Evolutionary conservation across 2,113 vertebrate genomes (phyloP).

Genomic region (Morone saxatilis): DNA sequence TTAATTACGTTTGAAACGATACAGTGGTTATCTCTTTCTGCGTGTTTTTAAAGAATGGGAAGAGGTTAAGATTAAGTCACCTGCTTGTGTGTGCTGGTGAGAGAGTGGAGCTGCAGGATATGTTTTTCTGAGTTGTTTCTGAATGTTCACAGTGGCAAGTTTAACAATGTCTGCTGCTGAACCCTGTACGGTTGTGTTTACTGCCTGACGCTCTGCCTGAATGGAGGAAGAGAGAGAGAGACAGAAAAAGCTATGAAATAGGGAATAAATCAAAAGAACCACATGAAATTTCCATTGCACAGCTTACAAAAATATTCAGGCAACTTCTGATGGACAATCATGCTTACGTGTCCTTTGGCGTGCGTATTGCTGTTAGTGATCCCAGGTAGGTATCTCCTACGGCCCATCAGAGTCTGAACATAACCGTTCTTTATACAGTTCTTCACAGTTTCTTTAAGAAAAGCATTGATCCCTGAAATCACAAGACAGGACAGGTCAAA

Average conservation of each 20-base stretch:
- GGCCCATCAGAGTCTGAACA: constrained; percentile 94
- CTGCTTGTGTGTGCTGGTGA: constrained; percentile 84
- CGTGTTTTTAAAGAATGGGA: not conserved
- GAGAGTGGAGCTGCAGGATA: constrained; percentile 85
- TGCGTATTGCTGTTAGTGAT: constrained; percentile 91
- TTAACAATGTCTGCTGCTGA: constrained; percentile 98
- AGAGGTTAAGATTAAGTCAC: constrained; percentile 19
- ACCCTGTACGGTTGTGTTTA: constrained; percentile 97
- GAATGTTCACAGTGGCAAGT: constrained; percentile 94
- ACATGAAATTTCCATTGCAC: not conserved
- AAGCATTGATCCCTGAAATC: constrained; percentile 90
- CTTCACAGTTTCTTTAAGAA: constrained; percentile 91
- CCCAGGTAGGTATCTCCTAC: constrained; percentile 92
- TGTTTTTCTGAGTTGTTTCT: constrained; percentile 85
- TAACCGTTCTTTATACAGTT: constrained; percentile 91
- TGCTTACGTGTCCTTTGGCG: constrained; percentile 91
- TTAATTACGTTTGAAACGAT: not conserved
- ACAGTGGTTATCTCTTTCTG: no score
- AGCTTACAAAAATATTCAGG: not conserved
- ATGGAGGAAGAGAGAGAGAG: not conserved
- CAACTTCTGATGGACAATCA: not conserved
- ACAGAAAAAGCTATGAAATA: not conserved
- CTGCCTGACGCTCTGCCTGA: constrained; percentile 96
- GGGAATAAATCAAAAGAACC: not conserved
- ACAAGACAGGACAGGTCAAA: constrained; percentile 11